Evolutionary conservation across 2,113 vertebrate genomes (phyloP).

Genomic region (Phyllopteryx taeniolatus): DNA sequence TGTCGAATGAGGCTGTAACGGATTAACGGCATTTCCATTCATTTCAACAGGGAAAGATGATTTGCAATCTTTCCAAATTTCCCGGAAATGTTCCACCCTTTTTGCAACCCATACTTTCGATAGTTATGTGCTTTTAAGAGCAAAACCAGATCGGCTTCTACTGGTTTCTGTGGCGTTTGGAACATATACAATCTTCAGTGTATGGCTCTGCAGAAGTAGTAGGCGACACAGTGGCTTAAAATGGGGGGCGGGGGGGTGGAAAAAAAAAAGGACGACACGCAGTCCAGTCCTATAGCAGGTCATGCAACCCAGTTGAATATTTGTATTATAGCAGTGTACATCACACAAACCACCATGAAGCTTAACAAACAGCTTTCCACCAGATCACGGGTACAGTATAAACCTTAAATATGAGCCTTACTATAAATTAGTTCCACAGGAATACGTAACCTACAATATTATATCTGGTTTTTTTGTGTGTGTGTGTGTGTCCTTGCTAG

Average conservation of each 20-base stretch:
- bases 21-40: too few relatives aligned
- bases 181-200: not conserved
- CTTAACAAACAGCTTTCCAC: constrained; percentile 20
- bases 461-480: not conserved
- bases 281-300: constrained; percentile 5
- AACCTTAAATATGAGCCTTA: not conserved
- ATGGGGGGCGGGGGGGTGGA: too few relatives aligned
- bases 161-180: not conserved
- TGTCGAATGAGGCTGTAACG: too few relatives aligned
- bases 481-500: not conserved
- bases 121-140: not conserved
- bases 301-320: not conserved
- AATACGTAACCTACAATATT: not conserved
- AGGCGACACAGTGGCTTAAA: not conserved
- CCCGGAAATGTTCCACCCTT: too few relatives aligned
- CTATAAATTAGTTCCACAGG: not conserved
- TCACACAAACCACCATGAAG: constrained; percentile 4
- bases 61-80: too few relatives aligned
- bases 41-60: too few relatives aligned
- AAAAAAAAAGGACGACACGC: not conserved
- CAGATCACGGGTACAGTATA: not conserved
- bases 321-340: constrained; percentile 2
- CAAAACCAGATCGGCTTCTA: too few relatives aligned
- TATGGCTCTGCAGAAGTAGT: not conserved
- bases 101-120: not conserved